A percentile compares a stretch with the other conserved stretches of the same genome.
Conservation (phyloP, 2,888 invertebrate genomes). For the Pterobdella sp. region DNA sequence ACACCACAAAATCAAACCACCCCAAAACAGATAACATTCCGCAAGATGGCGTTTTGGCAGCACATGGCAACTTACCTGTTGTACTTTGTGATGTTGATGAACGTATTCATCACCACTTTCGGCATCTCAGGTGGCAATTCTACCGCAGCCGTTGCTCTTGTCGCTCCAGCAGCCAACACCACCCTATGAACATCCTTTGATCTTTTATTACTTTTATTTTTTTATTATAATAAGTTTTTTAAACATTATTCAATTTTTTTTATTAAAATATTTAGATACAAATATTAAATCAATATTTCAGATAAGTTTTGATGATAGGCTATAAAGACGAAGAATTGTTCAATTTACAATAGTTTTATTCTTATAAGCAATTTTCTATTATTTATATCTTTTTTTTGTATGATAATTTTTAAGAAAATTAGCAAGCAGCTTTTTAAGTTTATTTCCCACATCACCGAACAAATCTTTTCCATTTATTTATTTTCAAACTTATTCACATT, state of each 20-base stretch:
- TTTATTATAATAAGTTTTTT: not conserved
- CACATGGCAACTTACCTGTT: constrained; percentile 40
- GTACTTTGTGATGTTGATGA: constrained; percentile 39
- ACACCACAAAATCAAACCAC: too few species aligned
- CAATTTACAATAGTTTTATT: too few species aligned
- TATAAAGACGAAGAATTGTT: too few species aligned
- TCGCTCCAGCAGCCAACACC: constrained; percentile 9
- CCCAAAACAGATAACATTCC: constrained; percentile 34
- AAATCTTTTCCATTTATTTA: too few species aligned
- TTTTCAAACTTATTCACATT: too few species aligned
- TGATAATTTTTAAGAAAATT: too few species aligned
- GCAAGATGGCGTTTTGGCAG: constrained; percentile 39
- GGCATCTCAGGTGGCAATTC: constrained; percentile 38
- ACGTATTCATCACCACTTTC: constrained; percentile 40
- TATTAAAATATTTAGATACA: not conserved
- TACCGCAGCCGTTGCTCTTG: not conserved
- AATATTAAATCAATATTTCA: not conserved
- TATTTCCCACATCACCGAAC: too few species aligned
- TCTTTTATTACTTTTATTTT: not conserved
- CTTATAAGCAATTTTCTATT: too few species aligned
- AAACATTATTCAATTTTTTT: not conserved
- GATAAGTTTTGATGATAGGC: not conserved
- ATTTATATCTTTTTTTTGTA: too few species aligned
- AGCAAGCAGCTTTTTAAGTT: too few species aligned
- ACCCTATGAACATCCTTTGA: not conserved